phyloP scores from a whole-genome alignment of 1,140 invertebrate genomes.

The Pectinophora gossypiella region DNA sequence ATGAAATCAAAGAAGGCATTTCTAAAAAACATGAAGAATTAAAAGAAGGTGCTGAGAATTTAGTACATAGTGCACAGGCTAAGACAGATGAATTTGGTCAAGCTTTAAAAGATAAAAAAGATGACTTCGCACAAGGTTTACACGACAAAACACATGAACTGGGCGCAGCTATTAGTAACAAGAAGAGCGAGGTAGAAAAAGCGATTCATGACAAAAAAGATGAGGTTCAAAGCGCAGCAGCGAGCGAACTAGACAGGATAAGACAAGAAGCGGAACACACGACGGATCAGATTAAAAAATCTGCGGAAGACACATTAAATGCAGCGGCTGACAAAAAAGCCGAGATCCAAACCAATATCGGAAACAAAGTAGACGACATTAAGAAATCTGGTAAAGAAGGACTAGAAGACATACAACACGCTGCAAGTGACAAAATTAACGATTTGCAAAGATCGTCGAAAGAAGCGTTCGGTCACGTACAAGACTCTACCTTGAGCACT shows the following conservation, averaged over 20 bases:
- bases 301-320: conserved; percentile 55
- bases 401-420: conserved; percentile 30
- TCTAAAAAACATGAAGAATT: conserved; percentile 47
- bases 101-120: conserved; percentile 7
- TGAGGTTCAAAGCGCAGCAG: conserved; percentile 26
- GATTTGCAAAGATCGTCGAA: conserved; percentile 45
- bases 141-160: conserved; percentile 7
- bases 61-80: conserved; percentile 25
- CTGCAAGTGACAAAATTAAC: conserved; percentile 33
- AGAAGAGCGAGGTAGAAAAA: conserved; percentile 3
- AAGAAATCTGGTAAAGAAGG: conserved; percentile 37
- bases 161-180: conserved; percentile 5
- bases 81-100: conserved; percentile 1
- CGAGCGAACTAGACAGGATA: conserved; percentile 52
- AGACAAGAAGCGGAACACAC: conserved; percentile 55
- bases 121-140: conserved; percentile 5
- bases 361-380: conserved; percentile 31
- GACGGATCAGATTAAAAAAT: conserved; percentile 57
- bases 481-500: conserved; percentile 60
- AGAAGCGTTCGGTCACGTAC: conserved; percentile 47
- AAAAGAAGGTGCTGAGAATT: conserved; percentile 36
- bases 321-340: conserved; percentile 42
- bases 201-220: conserved; percentile 10
- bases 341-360: conserved; percentile 33
- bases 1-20: conserved; percentile 41